Conservation (phyloP, 2,888 invertebrate genomes). For the Drosophila kambysellisi region DNA sequence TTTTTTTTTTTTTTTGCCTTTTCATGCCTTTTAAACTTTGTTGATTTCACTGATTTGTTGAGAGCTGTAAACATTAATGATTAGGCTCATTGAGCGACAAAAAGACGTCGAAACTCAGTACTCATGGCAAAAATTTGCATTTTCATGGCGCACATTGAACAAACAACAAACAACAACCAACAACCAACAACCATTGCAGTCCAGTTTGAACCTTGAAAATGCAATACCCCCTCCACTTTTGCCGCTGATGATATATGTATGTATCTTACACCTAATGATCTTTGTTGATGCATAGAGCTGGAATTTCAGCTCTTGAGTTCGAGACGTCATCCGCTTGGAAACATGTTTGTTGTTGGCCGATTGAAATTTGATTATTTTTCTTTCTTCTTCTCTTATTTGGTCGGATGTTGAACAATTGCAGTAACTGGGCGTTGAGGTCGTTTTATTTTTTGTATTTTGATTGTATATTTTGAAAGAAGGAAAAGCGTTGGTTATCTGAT, state of each 20-base stretch:
- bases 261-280: slow-evolving; percentile 64
- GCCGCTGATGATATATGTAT: slow-evolving; percentile 29
- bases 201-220: slow-evolving; percentile 63
- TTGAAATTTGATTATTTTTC: slow-evolving; percentile 35
- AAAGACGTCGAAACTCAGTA: slow-evolving; percentile 45
- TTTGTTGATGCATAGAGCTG: slow-evolving; percentile 48
- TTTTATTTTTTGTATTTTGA: slow-evolving; percentile 8
- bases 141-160: slow-evolving; percentile 60
- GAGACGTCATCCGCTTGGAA: slow-evolving; percentile 56
- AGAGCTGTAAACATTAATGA: slow-evolving; percentile 56
- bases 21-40: slow-evolving; percentile 65
- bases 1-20: slow-evolving; percentile 36
- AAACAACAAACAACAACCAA: slow-evolving; percentile 5
- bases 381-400: not conserved
- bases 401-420: slow-evolving; percentile 45
- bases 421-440: slow-evolving; percentile 50
- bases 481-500: slow-evolving; percentile 53
- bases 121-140: slow-evolving; percentile 70
- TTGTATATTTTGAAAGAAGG: slow-evolving; percentile 23
- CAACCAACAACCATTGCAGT: slow-evolving; percentile 34
- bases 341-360: slow-evolving; percentile 47
- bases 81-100: slow-evolving; percentile 61
- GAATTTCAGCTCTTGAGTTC: slow-evolving; percentile 15
- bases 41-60: slow-evolving; percentile 34
- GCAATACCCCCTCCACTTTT: slow-evolving; percentile 30